phyloP scores from a whole-genome alignment of 2,797 vertebrate genomes.

The Microctenopoma lineatum region DNA sequence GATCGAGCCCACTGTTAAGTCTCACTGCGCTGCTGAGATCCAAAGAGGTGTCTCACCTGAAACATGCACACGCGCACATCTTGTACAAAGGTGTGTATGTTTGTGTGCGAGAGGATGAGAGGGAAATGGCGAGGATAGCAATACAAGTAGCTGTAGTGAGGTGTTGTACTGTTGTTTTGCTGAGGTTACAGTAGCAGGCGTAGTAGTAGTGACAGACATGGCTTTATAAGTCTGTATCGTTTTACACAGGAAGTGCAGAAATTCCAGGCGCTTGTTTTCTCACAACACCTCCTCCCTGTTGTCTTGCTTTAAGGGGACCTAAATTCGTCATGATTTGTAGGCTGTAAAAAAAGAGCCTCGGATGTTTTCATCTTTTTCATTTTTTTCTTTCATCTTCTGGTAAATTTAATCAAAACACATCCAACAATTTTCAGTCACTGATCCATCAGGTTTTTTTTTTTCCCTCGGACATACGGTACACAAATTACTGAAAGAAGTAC shows the following conservation, averaged over 20 bases:
- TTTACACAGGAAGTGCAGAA: conserved; percentile 65
- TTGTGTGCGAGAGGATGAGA: conserved; percentile 28
- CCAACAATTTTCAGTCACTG: conserved; percentile 56
- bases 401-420: conserved; percentile 72
- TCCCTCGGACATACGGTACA: conserved; percentile 77
- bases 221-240: conserved; percentile 50
- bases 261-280: conserved; percentile 48
- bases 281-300: conserved; percentile 60
- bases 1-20: conserved; percentile 6
- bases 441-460: conserved; percentile 58
- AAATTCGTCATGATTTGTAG: conserved; percentile 59
- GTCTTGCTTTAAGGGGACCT: conserved; percentile 57
- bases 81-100: conserved; percentile 14
- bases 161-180: conserved; percentile 62
- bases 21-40: conserved; percentile 21
- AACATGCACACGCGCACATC: conserved; percentile 6
- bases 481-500: conserved; percentile 80
- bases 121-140: conserved; percentile 50
- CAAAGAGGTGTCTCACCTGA: conserved; percentile 31
- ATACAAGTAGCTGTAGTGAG: conserved; percentile 68
- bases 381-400: conserved; percentile 22
- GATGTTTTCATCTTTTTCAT: conserved; percentile 11
- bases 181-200: conserved; percentile 61
- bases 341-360: conserved; percentile 49
- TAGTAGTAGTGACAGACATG: conserved; percentile 57